Conservation (phyloP, 2,797 vertebrate genomes). For the Anguilla megastoma region DNA sequence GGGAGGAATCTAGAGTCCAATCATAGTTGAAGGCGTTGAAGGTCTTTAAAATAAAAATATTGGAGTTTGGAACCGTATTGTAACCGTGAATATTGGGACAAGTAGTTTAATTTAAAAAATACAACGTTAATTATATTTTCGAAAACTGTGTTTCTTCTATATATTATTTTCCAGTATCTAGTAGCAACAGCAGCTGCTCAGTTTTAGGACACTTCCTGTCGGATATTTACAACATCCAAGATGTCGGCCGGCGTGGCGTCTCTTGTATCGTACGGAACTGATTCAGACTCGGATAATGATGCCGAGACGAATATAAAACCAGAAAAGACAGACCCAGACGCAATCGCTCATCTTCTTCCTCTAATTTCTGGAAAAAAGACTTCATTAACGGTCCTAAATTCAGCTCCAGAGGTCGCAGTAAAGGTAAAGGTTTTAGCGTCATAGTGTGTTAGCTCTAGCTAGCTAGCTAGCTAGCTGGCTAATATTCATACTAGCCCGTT, state of each 20-base stretch:
- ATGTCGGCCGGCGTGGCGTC: conserved; percentile 83
- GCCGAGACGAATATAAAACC: conserved; percentile 54
- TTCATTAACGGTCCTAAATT: conserved; percentile 74
- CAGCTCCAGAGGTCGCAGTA: conserved; percentile 92
- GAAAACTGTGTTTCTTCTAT: background rate
- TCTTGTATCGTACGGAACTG: conserved; percentile 87
- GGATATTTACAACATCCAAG: conserved; percentile 70
- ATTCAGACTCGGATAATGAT: conserved; percentile 86
- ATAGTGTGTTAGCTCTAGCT: conserved; percentile 44
- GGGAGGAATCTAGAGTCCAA: background rate
- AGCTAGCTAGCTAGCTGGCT: conserved; percentile 34
- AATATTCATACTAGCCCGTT: background rate
- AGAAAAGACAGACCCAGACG: conserved; percentile 62
- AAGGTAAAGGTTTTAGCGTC: conserved; percentile 76
- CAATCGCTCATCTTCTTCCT: conserved; percentile 68
- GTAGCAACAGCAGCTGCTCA: background rate
- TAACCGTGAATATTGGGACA: background rate
- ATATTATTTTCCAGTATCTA: background rate
- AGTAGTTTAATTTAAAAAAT: background rate
- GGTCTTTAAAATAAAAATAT: conserved; percentile 29
- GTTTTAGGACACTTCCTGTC: conserved; percentile 44
- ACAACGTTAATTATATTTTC: background rate
- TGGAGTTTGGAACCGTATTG: background rate
- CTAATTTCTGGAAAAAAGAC: conserved; percentile 50
- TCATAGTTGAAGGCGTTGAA: conserved; percentile 35